Percentiles rank a stretch among this genome's conserved stretches.
Evolutionary conservation across 2,888 invertebrate species (phyloP).

Genomic region (Lepidochrysops patricia): DNA sequence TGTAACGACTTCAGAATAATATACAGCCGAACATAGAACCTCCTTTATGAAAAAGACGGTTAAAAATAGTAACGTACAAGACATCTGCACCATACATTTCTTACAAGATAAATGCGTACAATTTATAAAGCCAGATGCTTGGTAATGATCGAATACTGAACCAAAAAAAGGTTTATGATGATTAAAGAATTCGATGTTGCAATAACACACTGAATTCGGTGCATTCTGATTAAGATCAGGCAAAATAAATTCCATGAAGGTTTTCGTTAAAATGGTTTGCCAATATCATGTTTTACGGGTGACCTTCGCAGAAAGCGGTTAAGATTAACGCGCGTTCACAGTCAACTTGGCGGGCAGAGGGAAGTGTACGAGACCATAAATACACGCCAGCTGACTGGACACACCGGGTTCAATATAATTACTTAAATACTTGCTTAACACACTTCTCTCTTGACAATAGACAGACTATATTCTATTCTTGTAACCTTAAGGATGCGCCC

Average conservation of each 20-base stretch:
- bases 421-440: not conserved
- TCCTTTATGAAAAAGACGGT: too few species aligned
- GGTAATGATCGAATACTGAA: not conserved
- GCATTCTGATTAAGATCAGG: not conserved
- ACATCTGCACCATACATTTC: too few species aligned
- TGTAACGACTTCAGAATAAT: too few species aligned
- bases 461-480: too few species aligned
- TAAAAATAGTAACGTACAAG: too few species aligned
- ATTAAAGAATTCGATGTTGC: not conserved
- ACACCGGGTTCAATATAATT: constrained; percentile 17
- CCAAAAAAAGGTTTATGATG: not conserved
- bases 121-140: too few species aligned
- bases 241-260: constrained; percentile 18
- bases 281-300: constrained; percentile 29
- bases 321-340: constrained; percentile 29
- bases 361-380: constrained; percentile 34
- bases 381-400: constrained; percentile 16
- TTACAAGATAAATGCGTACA: too few species aligned
- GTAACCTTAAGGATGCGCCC: too few species aligned
- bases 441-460: too few species aligned
- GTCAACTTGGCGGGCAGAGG: constrained; percentile 26
- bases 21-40: too few species aligned
- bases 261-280: constrained; percentile 37
- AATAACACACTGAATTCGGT: not conserved
- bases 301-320: constrained; percentile 45